Base-by-base conservation (phyloP, 2,888 invertebrate species). In the Junonia oenone region DNA sequence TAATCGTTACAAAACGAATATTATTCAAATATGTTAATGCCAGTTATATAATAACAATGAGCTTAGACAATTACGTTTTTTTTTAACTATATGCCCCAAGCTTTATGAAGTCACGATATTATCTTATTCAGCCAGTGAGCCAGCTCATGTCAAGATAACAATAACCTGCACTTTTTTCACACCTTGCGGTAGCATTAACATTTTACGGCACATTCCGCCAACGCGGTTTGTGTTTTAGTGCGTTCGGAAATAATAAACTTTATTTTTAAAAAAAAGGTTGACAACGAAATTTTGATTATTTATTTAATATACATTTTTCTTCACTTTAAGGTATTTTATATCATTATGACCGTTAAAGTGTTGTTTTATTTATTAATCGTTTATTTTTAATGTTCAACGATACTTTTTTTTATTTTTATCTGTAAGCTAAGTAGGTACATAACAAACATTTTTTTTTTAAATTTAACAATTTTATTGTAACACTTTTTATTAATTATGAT, bases 101-200 rank as follows among this genome's bases (percentile, higher is more conserved):
- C 45, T 17, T 46, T 33, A 50, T 13, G 4, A 45, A 22, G 45
- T 31, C 37, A 40, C 22, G 46, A 49, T 15, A 33, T 55, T 51
- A 55, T 55, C 55, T 40, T 19, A 38, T 50, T 45, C 49, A 37
- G n/a, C n/a, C 31, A 51, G 51, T 38, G 46, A 38, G 45, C 45
- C 49, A 35, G 38, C 37, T 46, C 37, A 46, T 50, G 31, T 51
- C 31, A 38, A 55, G 50, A 51, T 55, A 55, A 46, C 45, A 48
- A 48, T 48, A 48, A 37, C 14, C 37, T 45, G 19, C 43, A 55
- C 6, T 56, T 45, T 56, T 48, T 59, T 59, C 53, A 56, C 59
- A 57, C 56, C 57, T 57, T 55, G 45, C 46, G 8, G 43, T 26
- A 6, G n/a, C 19, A 17, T 40, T 43, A 26, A 43, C n/a, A 26